These are phyloP conservation scores for Valencia hispanica DNA, from an alignment of 2,797 vertebrate species.

Conservation along the genomic window DNA sequence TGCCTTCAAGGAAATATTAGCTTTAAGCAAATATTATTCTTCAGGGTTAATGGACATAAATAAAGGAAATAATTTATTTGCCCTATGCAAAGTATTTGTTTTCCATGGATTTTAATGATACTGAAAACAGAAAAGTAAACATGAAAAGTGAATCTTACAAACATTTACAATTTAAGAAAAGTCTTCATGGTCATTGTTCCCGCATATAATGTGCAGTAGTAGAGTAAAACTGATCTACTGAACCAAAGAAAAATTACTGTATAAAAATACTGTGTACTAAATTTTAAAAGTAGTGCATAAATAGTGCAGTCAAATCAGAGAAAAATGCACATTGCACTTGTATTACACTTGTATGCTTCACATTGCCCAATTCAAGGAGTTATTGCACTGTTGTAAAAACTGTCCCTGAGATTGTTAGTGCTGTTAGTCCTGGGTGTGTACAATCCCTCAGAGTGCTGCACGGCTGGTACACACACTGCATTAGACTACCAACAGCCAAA, in stretches of 20 bases:
- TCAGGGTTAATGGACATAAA: neutral
- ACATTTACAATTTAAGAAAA: neutral
- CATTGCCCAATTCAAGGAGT: neutral
- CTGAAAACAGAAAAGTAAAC: neutral
- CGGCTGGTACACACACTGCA: neutral
- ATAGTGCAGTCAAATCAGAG: neutral
- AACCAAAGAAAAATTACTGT: neutral
- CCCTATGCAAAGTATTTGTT: slow-evolving; percentile 1
- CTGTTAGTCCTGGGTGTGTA: neutral
- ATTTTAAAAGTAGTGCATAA: neutral
- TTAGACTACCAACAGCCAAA: neutral
- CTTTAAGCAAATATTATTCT: neutral
- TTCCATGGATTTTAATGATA: neutral
- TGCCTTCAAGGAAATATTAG: neutral
- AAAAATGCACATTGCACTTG: neutral
- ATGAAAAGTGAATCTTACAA: neutral
- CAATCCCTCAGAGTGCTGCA: neutral
- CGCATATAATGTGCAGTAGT: neutral
- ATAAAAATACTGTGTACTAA: too few species aligned
- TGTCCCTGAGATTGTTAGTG: neutral
- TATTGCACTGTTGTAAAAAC: neutral
- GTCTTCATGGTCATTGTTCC: neutral
- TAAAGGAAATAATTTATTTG: slow-evolving; percentile 10
- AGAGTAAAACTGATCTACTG: neutral
- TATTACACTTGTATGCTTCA: neutral